Evolutionary conservation across 1,140 invertebrate genomes (phyloP), one percentile per base, ranked within the genome.

Genomic region (Camponotus vicinus): DNA sequence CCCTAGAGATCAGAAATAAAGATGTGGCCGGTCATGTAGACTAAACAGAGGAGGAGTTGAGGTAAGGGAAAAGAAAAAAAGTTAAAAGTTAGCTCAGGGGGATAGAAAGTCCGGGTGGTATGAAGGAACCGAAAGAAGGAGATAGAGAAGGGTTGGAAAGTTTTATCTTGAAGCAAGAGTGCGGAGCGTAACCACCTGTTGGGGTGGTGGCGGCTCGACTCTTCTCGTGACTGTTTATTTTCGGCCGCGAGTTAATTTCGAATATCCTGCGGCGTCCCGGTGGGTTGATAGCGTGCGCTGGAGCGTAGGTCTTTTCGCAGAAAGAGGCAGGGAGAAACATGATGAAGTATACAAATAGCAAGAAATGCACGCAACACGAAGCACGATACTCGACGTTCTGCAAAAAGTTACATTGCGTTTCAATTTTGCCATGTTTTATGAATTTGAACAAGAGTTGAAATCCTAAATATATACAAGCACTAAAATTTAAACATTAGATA

Each of bases 111-210:
- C 66, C 73, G 86, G 63, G 42, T 86, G 59, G 69, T 80, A 69
- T 32, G 57, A 77, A 52, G 34, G 61, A 0, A 61, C 18, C 37
- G 11, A 71, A 63, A 55, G 32, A 37, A 59, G 42, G 69, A 66
- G 9, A 78, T 76, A 84, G 75, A 76, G 18, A 18, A 21, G 52
- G 89, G 86, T 82, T 76, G 18, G 45, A 83, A 87, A 86, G 59
- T 90, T 88, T 84, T 70, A 87, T 89, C 79, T 64, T 69, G 64
- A 27, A 34, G 8, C 13, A 42, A 55, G 55, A 37, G 70, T 13
- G 40, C 21, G 69, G 40, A 37, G 40, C 42, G 84, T 86, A 90
- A 90, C 91, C 91, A 92, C 91, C 91, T 92, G 91, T 92, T 91
- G 91, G 71, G 84, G 70, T 84, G 69, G 82, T 45, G 66, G 64